Percentiles rank a stretch among this genome's conserved stretches.
Conservation (phyloP, 2,797 vertebrate species). For the Pseudomugil gertrudae region DNA sequence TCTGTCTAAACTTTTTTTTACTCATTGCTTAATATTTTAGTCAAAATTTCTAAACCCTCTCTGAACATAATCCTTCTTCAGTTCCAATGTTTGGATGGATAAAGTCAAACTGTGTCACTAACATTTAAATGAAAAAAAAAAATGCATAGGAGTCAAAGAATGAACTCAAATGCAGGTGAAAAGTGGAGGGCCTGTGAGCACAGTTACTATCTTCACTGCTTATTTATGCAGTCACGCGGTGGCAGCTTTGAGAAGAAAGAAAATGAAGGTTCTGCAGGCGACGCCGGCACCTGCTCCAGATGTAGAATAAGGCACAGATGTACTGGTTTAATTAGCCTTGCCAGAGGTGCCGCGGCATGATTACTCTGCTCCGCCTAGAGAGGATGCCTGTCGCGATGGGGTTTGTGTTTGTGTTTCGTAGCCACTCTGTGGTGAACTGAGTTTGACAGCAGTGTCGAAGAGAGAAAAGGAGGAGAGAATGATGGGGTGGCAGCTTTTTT, state of each 20-base stretch:
- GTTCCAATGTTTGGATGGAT: not conserved
- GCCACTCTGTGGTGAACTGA: not conserved
- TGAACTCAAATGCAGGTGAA: too few species aligned
- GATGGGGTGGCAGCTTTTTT: conserved; percentile 8
- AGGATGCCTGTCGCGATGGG: conserved; percentile 55
- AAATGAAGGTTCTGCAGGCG: conserved; percentile 43
- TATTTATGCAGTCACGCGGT: conserved; percentile 40
- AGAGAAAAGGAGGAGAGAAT: conserved; percentile 2
- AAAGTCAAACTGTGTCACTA: not conserved
- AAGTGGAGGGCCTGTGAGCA: not conserved
- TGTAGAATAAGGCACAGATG: conserved; percentile 76
- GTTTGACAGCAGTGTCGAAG: conserved; percentile 40
- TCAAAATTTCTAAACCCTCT: not conserved
- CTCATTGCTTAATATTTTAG: not conserved
- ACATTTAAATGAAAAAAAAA: too few species aligned
- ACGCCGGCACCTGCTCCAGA: conserved; percentile 77
- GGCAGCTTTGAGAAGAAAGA: not conserved
- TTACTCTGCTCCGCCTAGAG: conserved; percentile 66
- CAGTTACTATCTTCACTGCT: conserved; percentile 55
- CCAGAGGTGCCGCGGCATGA: conserved; percentile 76
- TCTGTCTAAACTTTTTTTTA: not conserved
- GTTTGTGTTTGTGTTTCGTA: conserved; percentile 53
- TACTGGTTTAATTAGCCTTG: conserved; percentile 79
- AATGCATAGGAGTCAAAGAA: too few species aligned
- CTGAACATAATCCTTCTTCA: not conserved